Conservation (phyloP, 2,888 invertebrate genomes). For the Drosophila recens region DNA sequence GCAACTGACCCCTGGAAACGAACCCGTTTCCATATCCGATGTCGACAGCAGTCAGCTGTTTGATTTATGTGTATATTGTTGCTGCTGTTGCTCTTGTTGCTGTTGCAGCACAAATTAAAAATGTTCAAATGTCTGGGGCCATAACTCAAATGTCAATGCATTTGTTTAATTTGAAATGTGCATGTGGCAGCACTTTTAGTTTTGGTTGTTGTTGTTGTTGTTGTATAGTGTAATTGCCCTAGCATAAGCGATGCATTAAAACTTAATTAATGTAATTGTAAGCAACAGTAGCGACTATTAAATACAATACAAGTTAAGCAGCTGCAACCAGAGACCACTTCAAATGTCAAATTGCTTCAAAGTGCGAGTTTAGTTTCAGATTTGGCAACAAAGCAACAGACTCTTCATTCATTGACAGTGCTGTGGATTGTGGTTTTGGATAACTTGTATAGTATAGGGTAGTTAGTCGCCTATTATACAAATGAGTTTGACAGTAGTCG, state of each 20-base stretch:
- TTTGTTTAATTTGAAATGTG: constrained; percentile 72
- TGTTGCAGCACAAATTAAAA: constrained; percentile 71
- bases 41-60: constrained; percentile 76
- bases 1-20: constrained; percentile 6
- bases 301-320: background rate
- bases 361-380: constrained; percentile 30
- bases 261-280: constrained; percentile 59
- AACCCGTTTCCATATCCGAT: constrained; percentile 38
- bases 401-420: constrained; percentile 5
- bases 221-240: constrained; percentile 41
- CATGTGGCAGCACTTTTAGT: constrained; percentile 68
- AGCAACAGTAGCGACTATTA: constrained; percentile 13
- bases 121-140: constrained; percentile 66
- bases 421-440: constrained; percentile 21
- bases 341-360: constrained; percentile 28
- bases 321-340: constrained; percentile 18
- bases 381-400: constrained; percentile 29
- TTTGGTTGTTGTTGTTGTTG: constrained; percentile 19
- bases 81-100: constrained; percentile 23
- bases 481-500: background rate
- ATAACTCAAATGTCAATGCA: constrained; percentile 77
- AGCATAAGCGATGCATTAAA: constrained; percentile 55
- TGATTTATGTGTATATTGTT: constrained; percentile 63
- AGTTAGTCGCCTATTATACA: constrained; percentile 7
- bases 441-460: background rate